A percentile compares a stretch with the other conserved stretches of the same genome.
These are phyloP conservation scores for Cataglyphis rosenhaueri DNA, from an alignment of 2,888 invertebrate species.

Conservation along the genomic window DNA sequence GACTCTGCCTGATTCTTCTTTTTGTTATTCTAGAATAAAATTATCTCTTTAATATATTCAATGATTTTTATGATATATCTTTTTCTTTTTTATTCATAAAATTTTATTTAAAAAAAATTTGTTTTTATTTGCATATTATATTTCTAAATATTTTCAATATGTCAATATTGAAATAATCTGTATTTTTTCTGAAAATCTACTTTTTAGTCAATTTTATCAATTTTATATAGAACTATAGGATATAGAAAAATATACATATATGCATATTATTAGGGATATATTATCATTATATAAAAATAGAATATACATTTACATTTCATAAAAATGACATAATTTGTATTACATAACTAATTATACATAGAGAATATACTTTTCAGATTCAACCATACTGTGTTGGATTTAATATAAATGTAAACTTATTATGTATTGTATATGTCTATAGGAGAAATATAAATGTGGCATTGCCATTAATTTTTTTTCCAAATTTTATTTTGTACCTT, in stretches of 20 bases:
- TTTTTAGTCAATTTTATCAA: not conserved
- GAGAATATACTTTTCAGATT: not conserved
- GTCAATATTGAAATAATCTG: not conserved
- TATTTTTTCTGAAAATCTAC: not conserved
- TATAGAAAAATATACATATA: not conserved
- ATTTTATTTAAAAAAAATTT: not conserved
- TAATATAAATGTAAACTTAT: not conserved
- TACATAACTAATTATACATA: conserved; percentile 13
- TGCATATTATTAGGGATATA: not conserved
- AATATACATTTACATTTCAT: not conserved
- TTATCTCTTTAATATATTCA: conserved; percentile 4
- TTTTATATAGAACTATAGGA: not conserved
- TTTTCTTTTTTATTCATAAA: not conserved
- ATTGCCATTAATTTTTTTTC: not conserved
- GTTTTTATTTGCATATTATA: not conserved
- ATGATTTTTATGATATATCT: not conserved
- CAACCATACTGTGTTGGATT: not conserved
- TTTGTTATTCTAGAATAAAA: conserved; percentile 27
- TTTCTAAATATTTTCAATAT: not conserved
- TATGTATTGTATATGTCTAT: not conserved
- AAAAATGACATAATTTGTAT: not conserved
- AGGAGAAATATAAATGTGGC: not conserved
- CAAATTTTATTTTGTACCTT: conserved; percentile 14
- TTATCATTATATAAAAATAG: not conserved
- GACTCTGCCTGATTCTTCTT: not conserved